These are phyloP conservation scores for Macquaria ambigua DNA, from an alignment of 2,113 vertebrate genomes.

Conservation along the genomic window DNA sequence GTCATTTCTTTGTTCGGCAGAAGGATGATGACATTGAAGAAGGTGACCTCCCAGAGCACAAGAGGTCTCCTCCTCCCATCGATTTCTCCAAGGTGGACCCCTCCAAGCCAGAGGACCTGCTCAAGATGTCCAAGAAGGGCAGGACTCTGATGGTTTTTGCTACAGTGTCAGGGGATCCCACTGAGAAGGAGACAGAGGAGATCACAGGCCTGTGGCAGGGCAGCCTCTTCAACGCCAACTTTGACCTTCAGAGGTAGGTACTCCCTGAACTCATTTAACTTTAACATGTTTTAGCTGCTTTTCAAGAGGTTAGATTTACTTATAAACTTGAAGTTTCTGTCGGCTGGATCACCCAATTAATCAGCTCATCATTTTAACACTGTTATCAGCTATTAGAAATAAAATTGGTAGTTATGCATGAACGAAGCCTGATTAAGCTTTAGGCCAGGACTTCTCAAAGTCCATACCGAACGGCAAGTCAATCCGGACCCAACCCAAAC, in stretches of 20 bases:
- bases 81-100: constrained; percentile 95
- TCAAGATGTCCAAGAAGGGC: constrained; percentile 96
- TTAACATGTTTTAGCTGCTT: neutral
- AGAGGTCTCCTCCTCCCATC: constrained; percentile 89
- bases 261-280: neutral
- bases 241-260: constrained; percentile 93
- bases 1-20: constrained; percentile 69
- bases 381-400: neutral
- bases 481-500: too few species aligned
- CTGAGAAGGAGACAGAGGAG: constrained; percentile 95
- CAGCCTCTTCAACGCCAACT: constrained; percentile 98
- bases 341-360: neutral
- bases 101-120: constrained; percentile 92
- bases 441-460: neutral
- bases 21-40: constrained; percentile 98
- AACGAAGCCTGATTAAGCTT: neutral
- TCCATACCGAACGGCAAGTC: too few species aligned
- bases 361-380: neutral
- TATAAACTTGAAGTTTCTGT: neutral
- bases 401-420: neutral
- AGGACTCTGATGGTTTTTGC: constrained; percentile 98
- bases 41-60: constrained; percentile 96
- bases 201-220: constrained; percentile 97
- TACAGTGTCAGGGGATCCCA: constrained; percentile 91
- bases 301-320: neutral